Conservation (phyloP, 2,888 invertebrate species). For the Congeria kusceri region DNA sequence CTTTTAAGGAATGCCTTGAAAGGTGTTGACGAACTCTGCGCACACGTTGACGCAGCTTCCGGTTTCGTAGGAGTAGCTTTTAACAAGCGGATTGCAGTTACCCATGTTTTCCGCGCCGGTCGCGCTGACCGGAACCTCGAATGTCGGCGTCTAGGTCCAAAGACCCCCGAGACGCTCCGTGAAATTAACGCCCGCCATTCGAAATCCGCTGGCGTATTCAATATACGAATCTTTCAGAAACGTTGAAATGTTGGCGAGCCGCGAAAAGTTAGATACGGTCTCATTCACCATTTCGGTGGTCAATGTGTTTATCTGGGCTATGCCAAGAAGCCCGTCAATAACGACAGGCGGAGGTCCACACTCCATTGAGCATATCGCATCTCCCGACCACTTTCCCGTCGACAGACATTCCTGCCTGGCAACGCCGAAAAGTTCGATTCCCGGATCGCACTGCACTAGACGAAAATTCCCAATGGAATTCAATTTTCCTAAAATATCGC, state of each 20-base stretch:
- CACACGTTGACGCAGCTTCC: constrained; percentile 8
- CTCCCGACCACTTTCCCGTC: constrained; percentile 11
- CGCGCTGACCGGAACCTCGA: not conserved
- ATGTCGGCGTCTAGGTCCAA: constrained; percentile 3
- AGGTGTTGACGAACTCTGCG: constrained; percentile 21
- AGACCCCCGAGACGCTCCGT: constrained; percentile 14
- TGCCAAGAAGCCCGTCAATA: not conserved
- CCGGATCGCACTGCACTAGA: not conserved
- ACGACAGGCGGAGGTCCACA: not conserved
- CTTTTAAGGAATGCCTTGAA: constrained; percentile 7
- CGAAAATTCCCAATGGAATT: constrained; percentile 17
- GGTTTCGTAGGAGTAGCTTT: constrained; percentile 8
- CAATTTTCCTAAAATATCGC: constrained; percentile 19
- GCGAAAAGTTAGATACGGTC: too few relatives aligned
- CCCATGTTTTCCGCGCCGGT: not conserved
- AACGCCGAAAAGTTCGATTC: constrained; percentile 1
- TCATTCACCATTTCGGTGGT: too few relatives aligned
- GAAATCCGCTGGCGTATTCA: not conserved
- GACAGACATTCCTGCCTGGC: constrained; percentile 2
- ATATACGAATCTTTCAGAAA: constrained; percentile 8
- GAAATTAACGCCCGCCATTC: not conserved
- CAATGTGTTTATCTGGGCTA: too few relatives aligned
- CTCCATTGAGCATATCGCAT: not conserved
- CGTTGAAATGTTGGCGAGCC: not conserved
- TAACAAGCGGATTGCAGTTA: too few relatives aligned